A percentile compares a stretch with the other conserved stretches of the same genome.
Evolutionary conservation across 2,113 vertebrate species (phyloP).

Genomic region (Cyanocitta stelleri): DNA sequence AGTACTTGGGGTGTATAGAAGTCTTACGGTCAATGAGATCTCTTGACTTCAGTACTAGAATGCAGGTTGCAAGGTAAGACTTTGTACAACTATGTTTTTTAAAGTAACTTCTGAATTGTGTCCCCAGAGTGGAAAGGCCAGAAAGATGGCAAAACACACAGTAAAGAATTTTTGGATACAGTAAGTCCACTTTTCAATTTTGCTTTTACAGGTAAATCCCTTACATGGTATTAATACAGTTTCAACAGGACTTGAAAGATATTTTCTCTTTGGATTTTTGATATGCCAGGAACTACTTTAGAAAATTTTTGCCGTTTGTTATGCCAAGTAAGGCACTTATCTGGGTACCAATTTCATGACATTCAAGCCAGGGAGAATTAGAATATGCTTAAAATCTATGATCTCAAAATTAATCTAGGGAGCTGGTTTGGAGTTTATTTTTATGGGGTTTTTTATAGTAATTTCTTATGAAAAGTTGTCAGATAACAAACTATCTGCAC

Average conservation of each 20-base stretch:
- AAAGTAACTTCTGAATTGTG: background rate
- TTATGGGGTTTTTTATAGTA: background rate
- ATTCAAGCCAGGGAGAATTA: background rate
- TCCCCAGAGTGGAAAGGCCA: background rate
- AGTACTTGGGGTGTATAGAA: slow-evolving; percentile 84
- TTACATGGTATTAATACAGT: background rate
- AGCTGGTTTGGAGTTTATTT: background rate
- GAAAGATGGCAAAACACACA: background rate
- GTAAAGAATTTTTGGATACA: background rate
- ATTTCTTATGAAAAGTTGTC: background rate
- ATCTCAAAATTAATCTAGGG: background rate
- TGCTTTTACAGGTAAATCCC: background rate
- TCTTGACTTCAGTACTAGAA: slow-evolving; percentile 80
- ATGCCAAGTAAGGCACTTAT: background rate
- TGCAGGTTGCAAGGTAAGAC: slow-evolving; percentile 80
- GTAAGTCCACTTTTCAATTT: background rate
- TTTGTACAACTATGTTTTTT: background rate
- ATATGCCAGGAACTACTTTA: background rate
- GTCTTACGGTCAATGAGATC: slow-evolving; percentile 82
- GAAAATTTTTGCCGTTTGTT: background rate
- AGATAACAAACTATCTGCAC: background rate
- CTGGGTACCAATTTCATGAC: background rate
- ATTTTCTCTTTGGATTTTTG: background rate
- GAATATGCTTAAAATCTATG: background rate
- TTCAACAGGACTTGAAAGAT: background rate